A percentile compares a stretch with the other conserved stretches of the same genome.
These are phyloP conservation scores for Oryzias javanicus DNA, from an alignment of 2,113 vertebrate genomes.

Conservation along the genomic window DNA sequence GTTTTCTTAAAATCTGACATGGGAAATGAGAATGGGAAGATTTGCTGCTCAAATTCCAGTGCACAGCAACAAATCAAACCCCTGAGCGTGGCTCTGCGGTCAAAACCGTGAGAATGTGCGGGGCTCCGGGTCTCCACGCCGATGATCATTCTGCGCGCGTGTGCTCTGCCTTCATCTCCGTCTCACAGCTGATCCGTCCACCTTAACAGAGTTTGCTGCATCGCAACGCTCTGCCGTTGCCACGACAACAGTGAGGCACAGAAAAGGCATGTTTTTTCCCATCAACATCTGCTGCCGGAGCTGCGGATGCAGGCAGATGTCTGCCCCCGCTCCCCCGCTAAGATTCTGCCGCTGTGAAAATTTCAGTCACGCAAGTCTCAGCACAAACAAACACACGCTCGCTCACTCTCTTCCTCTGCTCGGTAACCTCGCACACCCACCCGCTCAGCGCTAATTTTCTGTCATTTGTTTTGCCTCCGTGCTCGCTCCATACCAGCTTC, in stretches of 20 bases:
- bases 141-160: neutral
- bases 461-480: slow-evolving; percentile 25
- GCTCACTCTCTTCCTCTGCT: slow-evolving; percentile 10
- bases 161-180: neutral
- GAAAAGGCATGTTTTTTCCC: slow-evolving; percentile 2
- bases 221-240: slow-evolving; percentile 47
- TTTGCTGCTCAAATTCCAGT: neutral
- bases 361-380: slow-evolving; percentile 14
- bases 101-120: too few species aligned
- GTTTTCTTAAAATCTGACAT: too few species aligned
- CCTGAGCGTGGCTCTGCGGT: too few species aligned
- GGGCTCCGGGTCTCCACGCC: neutral
- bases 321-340: neutral
- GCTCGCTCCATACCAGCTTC: slow-evolving; percentile 15
- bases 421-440: slow-evolving; percentile 28
- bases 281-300: slow-evolving; percentile 4
- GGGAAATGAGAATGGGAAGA: neutral
- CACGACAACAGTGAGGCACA: slow-evolving; percentile 43
- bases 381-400: neutral
- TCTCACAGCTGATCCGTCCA: slow-evolving; percentile 10
- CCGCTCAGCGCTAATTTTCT: slow-evolving; percentile 26
- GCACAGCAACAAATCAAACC: too few species aligned
- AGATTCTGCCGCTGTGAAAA: slow-evolving; percentile 1
- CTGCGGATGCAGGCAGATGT: slow-evolving; percentile 26
- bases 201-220: slow-evolving; percentile 51